Evolutionary conservation across 2,113 vertebrate species (phyloP), one percentile per base, ranked within the genome.

Genomic region (Hippocampus comes): DNA sequence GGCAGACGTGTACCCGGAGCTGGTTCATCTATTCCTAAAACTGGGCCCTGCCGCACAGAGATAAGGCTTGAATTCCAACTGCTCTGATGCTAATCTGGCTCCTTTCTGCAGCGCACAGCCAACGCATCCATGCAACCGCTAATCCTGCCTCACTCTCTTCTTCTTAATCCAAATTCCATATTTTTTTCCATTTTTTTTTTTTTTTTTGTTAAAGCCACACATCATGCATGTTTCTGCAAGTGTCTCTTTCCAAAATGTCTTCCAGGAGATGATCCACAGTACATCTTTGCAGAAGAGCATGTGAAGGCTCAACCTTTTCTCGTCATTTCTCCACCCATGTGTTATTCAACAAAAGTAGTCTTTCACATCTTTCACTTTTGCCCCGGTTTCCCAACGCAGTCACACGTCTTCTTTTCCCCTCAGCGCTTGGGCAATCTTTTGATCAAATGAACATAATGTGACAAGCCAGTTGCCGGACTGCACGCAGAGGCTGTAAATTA

Each of bases 71-170:
- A 85, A 88, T 86, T 89, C 84, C 79, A 82, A 83, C 86, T 72
- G 82, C 84, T 79, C 80, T 82, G 89, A 92, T 90, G 83, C 9
- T 88, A 89, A 92, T 91, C 89, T 78, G 83, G 63, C 78, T 79
- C 59, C 86, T 82, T 84, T 72, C 34, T 70, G 82, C 70, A 75
- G 71, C 79, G 70, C 78, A 49, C 66, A 76, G 71, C 69, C 69
- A 72, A 61, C 76, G 70, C 73, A 86, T 42, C 64, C 61, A 42
- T 64, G 77, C 25, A 83, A 78, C 77, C 76, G 63, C 71, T 80
- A 82, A 84, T 89, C 78, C 82, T 79, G 23, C 53, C 68, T 68
- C 67, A 25, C n/a, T 49, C 41, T 48, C 30, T 46, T 18, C 65
- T 12, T 57, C 2, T 20, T 20, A 66, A 66, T 21, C 23, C 42